Percentiles rank a stretch among this genome's conserved stretches.
Conservation (phyloP, 2,797 vertebrate species). For the Phrynocephalus vlangalii region DNA sequence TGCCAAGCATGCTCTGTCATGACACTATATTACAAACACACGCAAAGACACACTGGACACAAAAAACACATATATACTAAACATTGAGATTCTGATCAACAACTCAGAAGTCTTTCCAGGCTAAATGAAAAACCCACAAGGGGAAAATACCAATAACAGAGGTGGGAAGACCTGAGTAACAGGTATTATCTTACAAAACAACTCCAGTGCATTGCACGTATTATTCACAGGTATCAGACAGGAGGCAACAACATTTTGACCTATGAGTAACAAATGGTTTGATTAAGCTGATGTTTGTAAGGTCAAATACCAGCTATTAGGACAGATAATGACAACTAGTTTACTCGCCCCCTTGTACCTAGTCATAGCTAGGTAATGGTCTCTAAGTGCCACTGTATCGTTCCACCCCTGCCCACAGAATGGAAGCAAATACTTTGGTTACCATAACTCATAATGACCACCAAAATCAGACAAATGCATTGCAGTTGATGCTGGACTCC, state of each 20-base stretch:
- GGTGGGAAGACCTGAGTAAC: slow-evolving; percentile 1
- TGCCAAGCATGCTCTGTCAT: background rate
- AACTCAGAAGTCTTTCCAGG: background rate
- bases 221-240: background rate
- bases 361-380: background rate
- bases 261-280: background rate
- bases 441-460: background rate
- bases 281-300: slow-evolving; percentile 13
- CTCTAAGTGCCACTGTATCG: background rate
- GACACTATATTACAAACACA: background rate
- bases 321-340: background rate
- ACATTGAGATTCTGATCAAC: background rate
- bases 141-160: background rate
- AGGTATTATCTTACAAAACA: slow-evolving; percentile 18
- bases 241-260: slow-evolving; percentile 6
- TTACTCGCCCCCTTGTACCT: background rate
- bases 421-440: background rate
- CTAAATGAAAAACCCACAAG: background rate
- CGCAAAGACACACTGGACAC: background rate
- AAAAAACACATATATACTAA: no score
- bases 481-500: background rate
- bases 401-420: background rate
- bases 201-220: background rate
- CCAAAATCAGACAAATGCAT: background rate
- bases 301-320: background rate